A percentile compares a stretch with the other conserved stretches of the same genome.
Evolutionary conservation across 2,888 invertebrate species (phyloP).

Genomic region (Macrosoma leucophasiata): DNA sequence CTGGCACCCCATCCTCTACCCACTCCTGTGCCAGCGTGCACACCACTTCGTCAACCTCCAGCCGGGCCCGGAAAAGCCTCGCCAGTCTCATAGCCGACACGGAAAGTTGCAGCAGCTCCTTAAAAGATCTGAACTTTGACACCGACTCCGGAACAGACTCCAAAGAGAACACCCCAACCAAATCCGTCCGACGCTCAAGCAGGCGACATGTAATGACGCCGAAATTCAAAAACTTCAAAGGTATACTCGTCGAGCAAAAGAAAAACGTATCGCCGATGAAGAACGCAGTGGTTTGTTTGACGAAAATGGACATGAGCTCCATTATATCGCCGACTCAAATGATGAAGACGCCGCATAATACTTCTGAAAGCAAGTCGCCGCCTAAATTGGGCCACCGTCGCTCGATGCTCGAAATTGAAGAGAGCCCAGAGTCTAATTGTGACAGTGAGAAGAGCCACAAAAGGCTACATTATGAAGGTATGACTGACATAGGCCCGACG

Average conservation of each 20-base stretch:
- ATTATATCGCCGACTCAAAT: constrained; percentile 57
- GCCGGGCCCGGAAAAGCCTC: constrained; percentile 59
- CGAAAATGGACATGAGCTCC: constrained; percentile 53
- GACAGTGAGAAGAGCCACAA: constrained; percentile 60
- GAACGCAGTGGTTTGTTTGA: constrained; percentile 46
- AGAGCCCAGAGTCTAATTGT: constrained; percentile 56
- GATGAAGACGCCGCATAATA: constrained; percentile 62
- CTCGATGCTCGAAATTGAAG: constrained; percentile 48
- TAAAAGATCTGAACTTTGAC: constrained; percentile 68
- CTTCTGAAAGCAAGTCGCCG: constrained; percentile 49
- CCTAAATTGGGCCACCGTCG: constrained; percentile 57
- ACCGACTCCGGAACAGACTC: constrained; percentile 63
- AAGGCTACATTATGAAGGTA: constrained; percentile 51
- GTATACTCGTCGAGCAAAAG: constrained; percentile 54
- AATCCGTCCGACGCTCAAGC: constrained; percentile 40
- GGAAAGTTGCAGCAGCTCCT: constrained; percentile 69
- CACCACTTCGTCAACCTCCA: constrained; percentile 62
- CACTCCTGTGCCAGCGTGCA: constrained; percentile 61
- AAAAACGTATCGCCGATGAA: constrained; percentile 51
- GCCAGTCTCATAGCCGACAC: constrained; percentile 66
- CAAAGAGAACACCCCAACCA: constrained; percentile 66
- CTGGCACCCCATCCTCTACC: constrained; percentile 61
- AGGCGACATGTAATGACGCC: constrained; percentile 49
- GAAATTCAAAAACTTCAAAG: constrained; percentile 57
- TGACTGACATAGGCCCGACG: constrained; percentile 45